phyloP scores from a whole-genome alignment of 1,140 invertebrate genomes.

The Conus ventricosus region DNA sequence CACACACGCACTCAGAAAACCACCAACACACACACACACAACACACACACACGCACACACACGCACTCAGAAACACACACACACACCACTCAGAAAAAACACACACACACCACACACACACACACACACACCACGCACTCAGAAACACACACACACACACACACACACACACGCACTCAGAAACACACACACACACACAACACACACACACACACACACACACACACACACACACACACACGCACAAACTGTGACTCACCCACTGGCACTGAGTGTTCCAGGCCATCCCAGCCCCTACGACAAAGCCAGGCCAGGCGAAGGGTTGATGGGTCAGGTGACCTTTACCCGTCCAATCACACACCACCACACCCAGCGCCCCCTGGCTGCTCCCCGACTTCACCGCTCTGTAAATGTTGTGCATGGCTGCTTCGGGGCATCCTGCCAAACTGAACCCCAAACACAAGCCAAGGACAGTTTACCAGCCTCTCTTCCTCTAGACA shows the following conservation, averaged over 20 bases:
- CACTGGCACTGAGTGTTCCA: conserved; percentile 81
- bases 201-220: not conserved
- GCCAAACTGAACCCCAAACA: conserved; percentile 76
- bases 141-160: conserved; percentile 7
- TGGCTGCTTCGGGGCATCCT: conserved; percentile 81
- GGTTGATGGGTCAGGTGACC: conserved; percentile 81
- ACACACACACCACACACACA: too few relatives aligned
- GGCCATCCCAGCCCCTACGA: conserved; percentile 80
- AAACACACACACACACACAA: not conserved
- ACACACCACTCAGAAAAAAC: not conserved
- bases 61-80: too few relatives aligned
- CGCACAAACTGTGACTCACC: conserved; percentile 64
- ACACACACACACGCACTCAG: not conserved
- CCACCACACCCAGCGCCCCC: conserved; percentile 79
- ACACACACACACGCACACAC: too few relatives aligned
- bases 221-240: not conserved
- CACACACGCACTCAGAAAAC: too few relatives aligned
- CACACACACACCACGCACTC: too few relatives aligned
- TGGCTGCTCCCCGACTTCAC: conserved; percentile 78
- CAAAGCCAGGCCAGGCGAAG: conserved; percentile 82
- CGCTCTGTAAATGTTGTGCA: conserved; percentile 80
- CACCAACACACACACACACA: too few relatives aligned
- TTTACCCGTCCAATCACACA: conserved; percentile 82
- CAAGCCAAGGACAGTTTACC: conserved; percentile 4
- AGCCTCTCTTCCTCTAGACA: too few relatives aligned